These are phyloP conservation scores for Ditula angustiorana DNA, from an alignment of 2,888 invertebrate genomes.

Conservation along the genomic window DNA sequence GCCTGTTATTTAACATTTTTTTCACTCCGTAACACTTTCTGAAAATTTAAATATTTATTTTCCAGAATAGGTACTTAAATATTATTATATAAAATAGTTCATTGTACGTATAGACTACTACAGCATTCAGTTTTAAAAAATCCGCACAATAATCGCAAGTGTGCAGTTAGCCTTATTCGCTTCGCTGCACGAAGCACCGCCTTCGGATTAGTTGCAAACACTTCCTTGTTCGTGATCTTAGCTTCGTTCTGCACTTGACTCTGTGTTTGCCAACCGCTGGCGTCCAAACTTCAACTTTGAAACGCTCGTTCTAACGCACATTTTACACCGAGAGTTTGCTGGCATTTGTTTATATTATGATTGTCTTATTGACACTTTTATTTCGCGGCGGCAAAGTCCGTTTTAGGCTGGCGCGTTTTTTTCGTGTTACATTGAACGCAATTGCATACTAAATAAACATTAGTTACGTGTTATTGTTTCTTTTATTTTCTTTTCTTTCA, in stretches of 20 bases:
- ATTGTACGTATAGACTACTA: background rate
- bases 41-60: no score
- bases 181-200: slow-evolving; percentile 65
- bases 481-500: background rate
- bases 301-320: background rate
- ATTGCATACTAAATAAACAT: slow-evolving; percentile 23
- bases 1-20: no score
- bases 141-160: slow-evolving; percentile 40
- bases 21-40: no score
- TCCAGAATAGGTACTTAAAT: no score
- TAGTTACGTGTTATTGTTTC: background rate
- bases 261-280: slow-evolving; percentile 41
- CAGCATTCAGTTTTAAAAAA: background rate
- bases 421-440: slow-evolving; percentile 20
- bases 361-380: slow-evolving; percentile 23
- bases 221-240: slow-evolving; percentile 65
- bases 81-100: background rate
- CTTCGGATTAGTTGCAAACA: slow-evolving; percentile 65
- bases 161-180: slow-evolving; percentile 54
- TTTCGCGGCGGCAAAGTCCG: slow-evolving; percentile 16
- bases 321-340: background rate
- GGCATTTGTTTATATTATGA: slow-evolving; percentile 22
- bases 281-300: background rate
- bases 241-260: slow-evolving; percentile 48
- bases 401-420: background rate